phyloP scores from a whole-genome alignment of 2,797 vertebrate species.

The Poecilia gillii region DNA sequence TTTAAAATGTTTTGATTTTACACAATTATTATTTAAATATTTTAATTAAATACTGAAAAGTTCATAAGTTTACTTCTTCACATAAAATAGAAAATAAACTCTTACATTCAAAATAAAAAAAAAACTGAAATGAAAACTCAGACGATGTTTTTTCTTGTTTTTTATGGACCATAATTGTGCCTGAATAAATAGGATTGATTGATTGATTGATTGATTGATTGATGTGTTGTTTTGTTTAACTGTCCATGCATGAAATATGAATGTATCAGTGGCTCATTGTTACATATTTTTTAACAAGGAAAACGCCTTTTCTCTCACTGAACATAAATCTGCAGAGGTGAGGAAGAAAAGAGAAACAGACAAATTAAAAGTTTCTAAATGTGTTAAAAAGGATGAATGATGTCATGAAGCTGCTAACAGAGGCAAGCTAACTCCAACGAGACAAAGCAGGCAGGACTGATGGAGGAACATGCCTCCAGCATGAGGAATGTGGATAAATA shows the following conservation, averaged over 20 bases:
- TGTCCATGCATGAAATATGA: too few relatives aligned
- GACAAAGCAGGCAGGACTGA: too few relatives aligned
- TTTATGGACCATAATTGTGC: not conserved
- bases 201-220: too few relatives aligned
- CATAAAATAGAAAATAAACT: not conserved
- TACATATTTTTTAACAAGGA: too few relatives aligned
- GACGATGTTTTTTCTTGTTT: not conserved
- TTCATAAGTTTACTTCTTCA: not conserved
- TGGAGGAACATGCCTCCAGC: not conserved
- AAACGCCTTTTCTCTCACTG: not conserved
- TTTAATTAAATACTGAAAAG: not conserved
- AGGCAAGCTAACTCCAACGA: too few relatives aligned
- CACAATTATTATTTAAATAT: not conserved
- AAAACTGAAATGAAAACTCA: not conserved
- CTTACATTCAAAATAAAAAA: not conserved
- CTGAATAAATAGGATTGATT: too few relatives aligned
- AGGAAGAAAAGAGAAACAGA: not conserved
- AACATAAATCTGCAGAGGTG: not conserved
- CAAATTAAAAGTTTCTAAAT: not conserved
- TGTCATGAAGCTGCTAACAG: not conserved
- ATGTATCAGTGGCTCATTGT: too few relatives aligned
- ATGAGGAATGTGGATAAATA: not conserved
- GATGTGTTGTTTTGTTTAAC: too few relatives aligned
- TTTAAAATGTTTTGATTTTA: not conserved
- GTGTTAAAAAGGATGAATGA: not conserved